Evolutionary conservation across 2,888 invertebrate species (phyloP).

Genomic region (Bombylius major): DNA sequence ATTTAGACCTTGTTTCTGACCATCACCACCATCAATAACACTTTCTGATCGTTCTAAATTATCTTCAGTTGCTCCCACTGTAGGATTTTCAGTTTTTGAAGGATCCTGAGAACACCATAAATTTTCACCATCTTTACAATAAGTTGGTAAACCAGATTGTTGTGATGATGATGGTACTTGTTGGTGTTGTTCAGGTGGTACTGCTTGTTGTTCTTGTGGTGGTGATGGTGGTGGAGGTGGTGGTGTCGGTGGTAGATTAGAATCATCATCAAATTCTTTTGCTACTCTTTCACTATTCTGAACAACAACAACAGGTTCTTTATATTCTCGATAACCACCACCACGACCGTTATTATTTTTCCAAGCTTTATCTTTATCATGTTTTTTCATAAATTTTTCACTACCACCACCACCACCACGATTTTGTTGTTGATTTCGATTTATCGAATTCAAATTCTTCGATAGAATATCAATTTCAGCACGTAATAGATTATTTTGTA

Average conservation of each 20-base stretch:
- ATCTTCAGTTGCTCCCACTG: too few species aligned
- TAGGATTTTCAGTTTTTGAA: too few species aligned
- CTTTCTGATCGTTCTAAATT: too few species aligned
- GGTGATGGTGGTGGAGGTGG: neutral
- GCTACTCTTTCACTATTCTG: neutral
- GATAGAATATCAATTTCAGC: slow-evolving; percentile 31
- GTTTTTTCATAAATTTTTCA: neutral
- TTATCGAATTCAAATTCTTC: slow-evolving; percentile 24
- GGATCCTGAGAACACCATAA: too few species aligned
- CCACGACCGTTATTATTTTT: neutral
- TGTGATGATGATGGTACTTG: neutral
- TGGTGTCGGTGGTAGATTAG: neutral
- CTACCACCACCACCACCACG: neutral
- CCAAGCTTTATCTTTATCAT: neutral
- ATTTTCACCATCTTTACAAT: neutral
- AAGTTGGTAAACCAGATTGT: neutral
- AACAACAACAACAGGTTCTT: neutral
- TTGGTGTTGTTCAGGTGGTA: neutral
- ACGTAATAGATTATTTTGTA: slow-evolving; percentile 31
- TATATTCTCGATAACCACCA: slow-evolving; percentile 5
- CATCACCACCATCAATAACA: too few species aligned
- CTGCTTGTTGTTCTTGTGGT: neutral
- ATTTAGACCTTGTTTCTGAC: too few species aligned
- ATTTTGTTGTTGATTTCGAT: slow-evolving; percentile 1
- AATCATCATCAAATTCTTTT: neutral